Percentiles rank a stretch among this genome's conserved stretches.
These are phyloP conservation scores for Coelopa frigida DNA, from an alignment of 1,140 invertebrate species.

Conservation along the genomic window DNA sequence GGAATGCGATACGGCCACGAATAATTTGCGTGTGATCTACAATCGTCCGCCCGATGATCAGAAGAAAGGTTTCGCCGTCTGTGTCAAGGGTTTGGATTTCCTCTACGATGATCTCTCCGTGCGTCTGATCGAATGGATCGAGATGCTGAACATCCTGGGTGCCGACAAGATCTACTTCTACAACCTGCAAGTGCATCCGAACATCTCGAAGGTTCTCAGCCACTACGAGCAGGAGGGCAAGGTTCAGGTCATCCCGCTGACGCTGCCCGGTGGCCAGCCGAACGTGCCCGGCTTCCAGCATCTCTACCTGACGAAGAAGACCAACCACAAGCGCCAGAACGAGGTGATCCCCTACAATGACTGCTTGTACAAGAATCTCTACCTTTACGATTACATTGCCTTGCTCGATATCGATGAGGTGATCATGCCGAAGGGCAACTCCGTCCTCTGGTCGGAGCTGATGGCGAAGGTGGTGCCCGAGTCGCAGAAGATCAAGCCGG, in stretches of 20 bases:
- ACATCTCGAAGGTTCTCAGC: constrained; percentile 79
- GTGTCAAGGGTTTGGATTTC: constrained; percentile 90
- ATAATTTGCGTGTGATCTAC: constrained; percentile 81
- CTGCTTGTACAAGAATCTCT: constrained; percentile 89
- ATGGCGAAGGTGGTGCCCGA: constrained; percentile 69
- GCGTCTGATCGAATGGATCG: constrained; percentile 90
- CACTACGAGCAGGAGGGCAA: constrained; percentile 70
- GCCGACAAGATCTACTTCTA: constrained; percentile 92
- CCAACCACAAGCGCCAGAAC: constrained; percentile 87
- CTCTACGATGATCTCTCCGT: constrained; percentile 85
- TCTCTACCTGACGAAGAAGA: constrained; percentile 80
- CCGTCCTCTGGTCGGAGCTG: constrained; percentile 66
- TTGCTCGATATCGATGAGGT: constrained; percentile 91
- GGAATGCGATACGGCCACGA: constrained; percentile 75
- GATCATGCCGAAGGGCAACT: constrained; percentile 79
- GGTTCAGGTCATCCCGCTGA: constrained; percentile 78
- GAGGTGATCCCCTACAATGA: constrained; percentile 96
- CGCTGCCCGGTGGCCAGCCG: constrained; percentile 83
- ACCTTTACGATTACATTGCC: constrained; percentile 83
- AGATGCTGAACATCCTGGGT: constrained; percentile 75
- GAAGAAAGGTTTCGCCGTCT: constrained; percentile 83
- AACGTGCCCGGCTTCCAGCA: constrained; percentile 83
- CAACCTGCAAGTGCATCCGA: constrained; percentile 82
- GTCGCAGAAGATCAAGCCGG: constrained; percentile 59
- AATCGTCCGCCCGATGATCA: constrained; percentile 57